Conservation (phyloP, 1,140 invertebrate species). For the Wasmannia auropunctata region DNA sequence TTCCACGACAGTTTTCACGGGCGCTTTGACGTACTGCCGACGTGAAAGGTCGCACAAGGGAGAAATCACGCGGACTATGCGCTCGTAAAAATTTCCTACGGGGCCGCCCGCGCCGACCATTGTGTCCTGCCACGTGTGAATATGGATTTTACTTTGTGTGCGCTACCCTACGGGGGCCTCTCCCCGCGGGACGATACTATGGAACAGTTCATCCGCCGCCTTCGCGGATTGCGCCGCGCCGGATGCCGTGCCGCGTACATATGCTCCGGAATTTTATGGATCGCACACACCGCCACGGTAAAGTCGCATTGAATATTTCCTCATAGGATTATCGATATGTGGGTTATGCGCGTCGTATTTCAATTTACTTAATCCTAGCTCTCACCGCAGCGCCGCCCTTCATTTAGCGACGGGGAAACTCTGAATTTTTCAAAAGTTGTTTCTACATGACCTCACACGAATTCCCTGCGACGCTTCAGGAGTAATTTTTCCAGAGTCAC, state of each 20-base stretch:
- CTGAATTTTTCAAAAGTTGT: conserved; percentile 20
- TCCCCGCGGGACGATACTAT: neutral
- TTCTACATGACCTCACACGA: neutral
- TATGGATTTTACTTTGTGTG: conserved; percentile 47
- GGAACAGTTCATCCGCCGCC: conserved; percentile 33
- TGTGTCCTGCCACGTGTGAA: conserved; percentile 36
- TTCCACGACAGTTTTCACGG: conserved; percentile 59
- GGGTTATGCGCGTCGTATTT: conserved; percentile 49
- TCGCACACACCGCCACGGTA: neutral
- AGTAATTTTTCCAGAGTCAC: conserved; percentile 1
- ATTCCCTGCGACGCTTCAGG: neutral
- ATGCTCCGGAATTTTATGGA: conserved; percentile 40
- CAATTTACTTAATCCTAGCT: conserved; percentile 47
- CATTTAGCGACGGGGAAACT: neutral
- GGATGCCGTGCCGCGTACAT: neutral
- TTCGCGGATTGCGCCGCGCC: conserved; percentile 14
- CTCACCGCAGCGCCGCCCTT: neutral
- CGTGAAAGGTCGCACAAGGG: conserved; percentile 59
- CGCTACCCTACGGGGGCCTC: neutral
- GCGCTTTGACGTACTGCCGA: conserved; percentile 63
- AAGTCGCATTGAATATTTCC: conserved; percentile 25
- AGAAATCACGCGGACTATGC: conserved; percentile 37
- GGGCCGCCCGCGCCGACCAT: neutral
- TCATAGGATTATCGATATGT: conserved; percentile 43
- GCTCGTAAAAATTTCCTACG: conserved; percentile 63